Base-by-base conservation (phyloP, 1,140 invertebrate species). In the Dreissena polymorpha region DNA sequence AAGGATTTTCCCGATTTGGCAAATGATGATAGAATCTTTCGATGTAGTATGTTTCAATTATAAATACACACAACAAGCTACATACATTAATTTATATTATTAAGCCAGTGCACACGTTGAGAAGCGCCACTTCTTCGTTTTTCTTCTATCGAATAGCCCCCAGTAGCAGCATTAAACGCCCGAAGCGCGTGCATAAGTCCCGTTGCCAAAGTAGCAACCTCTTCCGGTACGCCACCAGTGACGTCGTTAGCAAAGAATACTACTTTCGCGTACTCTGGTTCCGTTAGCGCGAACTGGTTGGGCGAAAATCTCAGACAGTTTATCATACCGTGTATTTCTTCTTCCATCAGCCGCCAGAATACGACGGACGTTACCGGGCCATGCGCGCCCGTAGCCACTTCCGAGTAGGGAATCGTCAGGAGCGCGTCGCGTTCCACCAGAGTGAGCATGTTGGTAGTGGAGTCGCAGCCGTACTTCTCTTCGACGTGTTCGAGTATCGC, bases 321-420 rank as follows among this genome's bases (percentile, higher is more conserved):
- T 21, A 83, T 83, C 64, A 70, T 65, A n/a, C 68, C 73, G 64
- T 83, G 81, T 14, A 83, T 69, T 39, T 83, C 81, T 10, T 76
- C 81, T 57, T 76, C 71, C 64, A 76, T 71, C 7, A 76, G 49
- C 29, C 39, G 13, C 81, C 81, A 83, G 21, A 69, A 83, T 23
- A 83, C 12, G 8, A 50, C 12, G 5, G 64, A 67, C n/a, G 75
- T 25, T 18, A 83, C 65, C 2, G 25, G 18, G 2, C 81, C 81
- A 27, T 64, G 53, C 0, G 49, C 23, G 12, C 21, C 50, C 23
- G 21, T n/a, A 5, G 27, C 55, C 21, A 83, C 63, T 14, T 69
- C 51, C 5, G 29, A 12, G 39, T 83, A 75, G 13, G 67, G 55
- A 23, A 83, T 70, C 21, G 64, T 49, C 13, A 69, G 65, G 10